Conservation (phyloP, 2,113 vertebrate genomes). For the Dendrocopos noguchii region DNA sequence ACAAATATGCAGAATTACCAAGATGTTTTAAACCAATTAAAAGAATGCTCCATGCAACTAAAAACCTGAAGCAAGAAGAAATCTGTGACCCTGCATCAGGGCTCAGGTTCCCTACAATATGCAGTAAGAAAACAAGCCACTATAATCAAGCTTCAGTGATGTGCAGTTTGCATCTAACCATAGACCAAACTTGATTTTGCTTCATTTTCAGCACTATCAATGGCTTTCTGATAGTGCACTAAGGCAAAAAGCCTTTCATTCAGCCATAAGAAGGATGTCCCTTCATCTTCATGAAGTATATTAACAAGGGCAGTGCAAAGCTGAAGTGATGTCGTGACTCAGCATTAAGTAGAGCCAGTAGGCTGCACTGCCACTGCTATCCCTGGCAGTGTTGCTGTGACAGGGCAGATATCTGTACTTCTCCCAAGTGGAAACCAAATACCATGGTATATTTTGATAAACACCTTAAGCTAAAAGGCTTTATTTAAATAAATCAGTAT, state of each 20-base stretch:
- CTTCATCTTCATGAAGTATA: not conserved
- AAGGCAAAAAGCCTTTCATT: not conserved
- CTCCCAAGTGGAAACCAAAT: not conserved
- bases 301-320: not conserved
- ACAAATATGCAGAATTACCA: conserved; percentile 38
- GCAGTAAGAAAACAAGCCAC: not conserved
- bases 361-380: not conserved
- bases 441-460: not conserved
- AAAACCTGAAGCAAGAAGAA: not conserved
- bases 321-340: not conserved
- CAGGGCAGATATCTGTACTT: not conserved
- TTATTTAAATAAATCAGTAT: not conserved
- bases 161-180: not conserved
- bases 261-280: not conserved
- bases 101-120: not conserved
- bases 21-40: conserved; percentile 33
- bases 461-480: not conserved
- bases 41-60: not conserved
- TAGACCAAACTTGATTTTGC: not conserved
- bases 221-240: not conserved
- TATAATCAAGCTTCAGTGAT: not conserved
- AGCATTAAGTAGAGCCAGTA: not conserved
- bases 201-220: not conserved
- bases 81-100: not conserved
- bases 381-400: not conserved